A percentile compares a stretch with the other conserved stretches of the same genome.
phyloP scores from a whole-genome alignment of 2,113 vertebrate species.

The Prolemur simus region DNA sequence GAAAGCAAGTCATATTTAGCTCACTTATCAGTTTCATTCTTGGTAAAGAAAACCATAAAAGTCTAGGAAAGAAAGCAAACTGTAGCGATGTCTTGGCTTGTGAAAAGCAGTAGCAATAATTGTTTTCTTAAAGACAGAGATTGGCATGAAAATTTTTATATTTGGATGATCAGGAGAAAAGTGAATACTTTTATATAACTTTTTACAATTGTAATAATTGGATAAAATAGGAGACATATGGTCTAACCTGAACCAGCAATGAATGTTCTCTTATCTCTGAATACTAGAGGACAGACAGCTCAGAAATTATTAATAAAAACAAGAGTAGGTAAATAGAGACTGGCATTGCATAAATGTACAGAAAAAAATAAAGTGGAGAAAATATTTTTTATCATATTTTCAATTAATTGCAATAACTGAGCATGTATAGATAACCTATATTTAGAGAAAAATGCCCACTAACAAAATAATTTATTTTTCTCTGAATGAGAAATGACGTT shows the following conservation, averaged over 20 bases:
- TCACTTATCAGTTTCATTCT: slow-evolving; percentile 69
- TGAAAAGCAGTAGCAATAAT: slow-evolving; percentile 54
- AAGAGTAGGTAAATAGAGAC: not conserved
- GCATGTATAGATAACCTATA: not conserved
- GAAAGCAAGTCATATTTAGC: slow-evolving; percentile 4
- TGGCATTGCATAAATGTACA: not conserved
- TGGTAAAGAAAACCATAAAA: slow-evolving; percentile 56
- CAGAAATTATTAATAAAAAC: slow-evolving; percentile 25
- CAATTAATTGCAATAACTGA: not conserved
- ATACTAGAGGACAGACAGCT: not conserved
- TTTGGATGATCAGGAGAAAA: not conserved
- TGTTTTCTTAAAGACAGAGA: slow-evolving; percentile 68
- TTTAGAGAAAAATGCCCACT: not conserved
- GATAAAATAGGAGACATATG: not conserved
- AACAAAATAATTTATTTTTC: not conserved
- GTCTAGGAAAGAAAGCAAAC: slow-evolving; percentile 40
- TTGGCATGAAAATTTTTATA: slow-evolving; percentile 58
- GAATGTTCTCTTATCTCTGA: not conserved
- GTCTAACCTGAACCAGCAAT: not conserved
- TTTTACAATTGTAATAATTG: not conserved
- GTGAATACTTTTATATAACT: not conserved
- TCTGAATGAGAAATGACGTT: not conserved
- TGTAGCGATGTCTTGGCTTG: not conserved
- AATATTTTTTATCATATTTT: slow-evolving; percentile 7
- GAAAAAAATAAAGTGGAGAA: not conserved